A percentile compares a stretch with the other conserved stretches of the same genome.
These are phyloP conservation scores for Cydia pomonella DNA, from an alignment of 1,140 invertebrate species.

Conservation along the genomic window DNA sequence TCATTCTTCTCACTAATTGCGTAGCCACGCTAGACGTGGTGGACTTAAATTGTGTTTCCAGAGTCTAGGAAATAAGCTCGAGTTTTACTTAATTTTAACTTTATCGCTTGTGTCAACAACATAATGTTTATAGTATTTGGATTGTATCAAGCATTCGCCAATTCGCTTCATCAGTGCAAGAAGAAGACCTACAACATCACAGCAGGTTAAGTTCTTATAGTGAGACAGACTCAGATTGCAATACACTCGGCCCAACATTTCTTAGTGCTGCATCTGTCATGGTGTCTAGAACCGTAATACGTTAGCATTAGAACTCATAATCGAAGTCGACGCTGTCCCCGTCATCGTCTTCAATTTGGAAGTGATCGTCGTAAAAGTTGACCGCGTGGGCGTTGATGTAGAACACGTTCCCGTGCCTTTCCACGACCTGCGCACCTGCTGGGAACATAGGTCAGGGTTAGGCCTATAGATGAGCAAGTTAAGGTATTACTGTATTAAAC, in stretches of 20 bases:
- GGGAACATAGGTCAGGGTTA: not conserved
- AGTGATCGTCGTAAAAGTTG: conserved; percentile 69
- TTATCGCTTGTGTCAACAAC: not conserved
- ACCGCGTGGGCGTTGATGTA: conserved; percentile 66
- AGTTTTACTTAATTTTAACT: too few relatives aligned
- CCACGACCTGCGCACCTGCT: conserved; percentile 60
- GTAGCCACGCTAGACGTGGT: not conserved
- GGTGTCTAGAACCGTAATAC: conserved; percentile 6
- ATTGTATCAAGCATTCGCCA: too few relatives aligned
- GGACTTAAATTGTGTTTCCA: too few relatives aligned
- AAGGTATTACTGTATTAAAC: too few relatives aligned
- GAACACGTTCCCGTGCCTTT: conserved; percentile 60
- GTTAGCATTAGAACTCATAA: conserved; percentile 62
- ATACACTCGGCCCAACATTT: not conserved
- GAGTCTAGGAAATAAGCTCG: too few relatives aligned
- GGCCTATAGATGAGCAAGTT: not conserved
- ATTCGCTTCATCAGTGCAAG: too few relatives aligned
- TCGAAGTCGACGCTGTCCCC: conserved; percentile 71
- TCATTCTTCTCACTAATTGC: conserved; percentile 24
- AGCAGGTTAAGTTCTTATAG: too few relatives aligned
- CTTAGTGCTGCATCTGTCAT: conserved; percentile 37
- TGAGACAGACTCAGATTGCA: not conserved
- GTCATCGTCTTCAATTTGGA: conserved; percentile 63
- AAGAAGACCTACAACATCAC: too few relatives aligned
- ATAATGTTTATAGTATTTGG: too few relatives aligned